These are phyloP conservation scores for Hexactinellida sp. DNA, from an alignment of 37 sponge, comb jelly and placozoan genomes.

Conservation along the genomic window DNA sequence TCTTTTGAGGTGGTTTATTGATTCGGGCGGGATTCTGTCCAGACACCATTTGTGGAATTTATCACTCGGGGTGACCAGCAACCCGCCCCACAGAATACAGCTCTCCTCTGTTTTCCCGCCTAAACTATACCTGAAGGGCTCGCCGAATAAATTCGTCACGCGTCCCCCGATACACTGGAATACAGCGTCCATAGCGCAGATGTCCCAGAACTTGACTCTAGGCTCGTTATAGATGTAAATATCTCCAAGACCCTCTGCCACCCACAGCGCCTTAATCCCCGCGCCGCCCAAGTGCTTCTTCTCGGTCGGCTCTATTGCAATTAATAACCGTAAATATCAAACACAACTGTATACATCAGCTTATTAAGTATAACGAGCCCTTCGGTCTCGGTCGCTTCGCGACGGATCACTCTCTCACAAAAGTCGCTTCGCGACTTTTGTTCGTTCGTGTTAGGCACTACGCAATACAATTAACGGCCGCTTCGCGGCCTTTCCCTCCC, in stretches of 20 bases:
- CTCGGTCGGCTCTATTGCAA: neutral
- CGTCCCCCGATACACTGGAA: constrained; percentile 50
- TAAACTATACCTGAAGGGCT: constrained; percentile 33
- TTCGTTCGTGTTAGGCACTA: no score
- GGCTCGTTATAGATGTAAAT: constrained; percentile 61
- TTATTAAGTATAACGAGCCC: no score
- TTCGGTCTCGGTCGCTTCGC: no score
- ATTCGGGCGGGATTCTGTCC: neutral
- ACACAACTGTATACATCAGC: no score
- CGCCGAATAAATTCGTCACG: constrained; percentile 65
- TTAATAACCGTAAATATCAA: neutral
- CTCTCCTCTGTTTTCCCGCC: neutral
- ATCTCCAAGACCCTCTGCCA: constrained; percentile 62
- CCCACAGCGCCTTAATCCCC: constrained; percentile 77
- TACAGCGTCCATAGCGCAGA: constrained; percentile 85
- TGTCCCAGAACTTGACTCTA: constrained; percentile 93
- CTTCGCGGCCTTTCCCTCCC: no score
- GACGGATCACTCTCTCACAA: no score
- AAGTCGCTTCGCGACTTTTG: no score
- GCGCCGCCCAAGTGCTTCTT: constrained; percentile 51
- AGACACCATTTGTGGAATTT: neutral
- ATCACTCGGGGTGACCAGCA: neutral
- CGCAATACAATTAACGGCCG: no score
- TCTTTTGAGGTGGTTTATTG: neutral
- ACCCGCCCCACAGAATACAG: constrained; percentile 6